These are phyloP conservation scores for Caenorhabditis sp. DNA, from an alignment of 2,888 invertebrate genomes.

Conservation along the genomic window DNA sequence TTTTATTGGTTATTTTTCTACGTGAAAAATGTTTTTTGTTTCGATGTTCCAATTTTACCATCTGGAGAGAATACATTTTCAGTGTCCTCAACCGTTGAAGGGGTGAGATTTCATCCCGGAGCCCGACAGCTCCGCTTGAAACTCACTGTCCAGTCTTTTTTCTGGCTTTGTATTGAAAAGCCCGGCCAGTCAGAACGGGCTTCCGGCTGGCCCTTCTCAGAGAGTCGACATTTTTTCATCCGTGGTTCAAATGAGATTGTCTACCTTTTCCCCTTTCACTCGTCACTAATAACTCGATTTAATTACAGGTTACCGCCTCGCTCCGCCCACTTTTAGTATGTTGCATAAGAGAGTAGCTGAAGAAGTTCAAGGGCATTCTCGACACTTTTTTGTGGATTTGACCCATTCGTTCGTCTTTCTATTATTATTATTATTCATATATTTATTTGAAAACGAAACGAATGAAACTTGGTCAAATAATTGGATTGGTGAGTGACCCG, in stretches of 20 bases:
- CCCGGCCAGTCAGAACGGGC: no score
- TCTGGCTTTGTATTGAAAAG: no score
- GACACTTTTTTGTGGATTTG: neutral
- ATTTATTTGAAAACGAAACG: neutral
- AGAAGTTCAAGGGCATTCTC: neutral
- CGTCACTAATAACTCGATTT: neutral
- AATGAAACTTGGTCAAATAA: neutral
- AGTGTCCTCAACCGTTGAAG: no score
- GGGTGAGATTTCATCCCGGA: no score
- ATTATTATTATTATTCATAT: neutral
- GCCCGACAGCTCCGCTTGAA: no score
- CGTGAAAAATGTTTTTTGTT: no score
- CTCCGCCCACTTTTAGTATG: neutral
- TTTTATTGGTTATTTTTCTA: no score
- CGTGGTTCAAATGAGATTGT: neutral
- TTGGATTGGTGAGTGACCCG: neutral
- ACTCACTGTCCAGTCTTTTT: no score
- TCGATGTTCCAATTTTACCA: no score
- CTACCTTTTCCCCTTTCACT: neutral
- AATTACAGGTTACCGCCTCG: neutral
- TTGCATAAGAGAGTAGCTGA: neutral
- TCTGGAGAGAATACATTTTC: no score
- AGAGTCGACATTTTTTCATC: no score
- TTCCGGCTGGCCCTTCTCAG: no score
- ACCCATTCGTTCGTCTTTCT: neutral